These are phyloP conservation scores for Cataglyphis hispanica DNA, from an alignment of 1,140 invertebrate species.

Conservation along the genomic window DNA sequence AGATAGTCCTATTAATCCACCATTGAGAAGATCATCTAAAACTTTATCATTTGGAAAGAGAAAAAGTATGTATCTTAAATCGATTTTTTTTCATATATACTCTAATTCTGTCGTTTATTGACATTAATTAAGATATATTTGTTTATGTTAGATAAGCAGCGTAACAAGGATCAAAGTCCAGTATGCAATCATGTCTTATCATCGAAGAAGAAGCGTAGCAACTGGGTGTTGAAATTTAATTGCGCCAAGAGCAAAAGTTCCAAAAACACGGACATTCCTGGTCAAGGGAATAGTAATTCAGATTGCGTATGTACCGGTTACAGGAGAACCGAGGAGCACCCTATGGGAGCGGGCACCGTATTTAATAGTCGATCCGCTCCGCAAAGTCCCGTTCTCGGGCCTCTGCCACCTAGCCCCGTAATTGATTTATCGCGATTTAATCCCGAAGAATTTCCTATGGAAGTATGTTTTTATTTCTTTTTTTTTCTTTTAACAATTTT, in stretches of 20 bases:
- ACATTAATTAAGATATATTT: constrained; percentile 5
- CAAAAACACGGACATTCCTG: constrained; percentile 85
- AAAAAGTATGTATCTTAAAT: constrained; percentile 76
- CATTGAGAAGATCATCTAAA: constrained; percentile 84
- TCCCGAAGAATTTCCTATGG: constrained; percentile 88
- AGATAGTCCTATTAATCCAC: constrained; percentile 83
- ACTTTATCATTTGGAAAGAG: constrained; percentile 85
- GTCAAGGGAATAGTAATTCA: constrained; percentile 84
- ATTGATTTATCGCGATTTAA: constrained; percentile 88
- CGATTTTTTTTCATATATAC: constrained; percentile 3
- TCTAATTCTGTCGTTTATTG: not conserved
- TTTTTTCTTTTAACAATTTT: not conserved
- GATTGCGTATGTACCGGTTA: constrained; percentile 89
- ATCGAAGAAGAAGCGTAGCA: constrained; percentile 87
- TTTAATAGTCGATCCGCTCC: constrained; percentile 85
- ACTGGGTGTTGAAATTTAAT: constrained; percentile 89
- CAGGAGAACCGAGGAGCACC: constrained; percentile 87
- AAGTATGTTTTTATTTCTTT: constrained; percentile 73
- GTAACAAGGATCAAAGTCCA: constrained; percentile 83
- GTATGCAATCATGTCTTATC: constrained; percentile 84
- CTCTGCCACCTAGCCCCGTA: constrained; percentile 85
- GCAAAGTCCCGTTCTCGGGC: constrained; percentile 81
- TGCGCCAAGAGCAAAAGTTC: constrained; percentile 87
- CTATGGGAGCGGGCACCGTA: constrained; percentile 86
- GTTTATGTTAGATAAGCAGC: constrained; percentile 80